Percentiles rank a stretch among this genome's conserved stretches.
Evolutionary conservation across 2,888 invertebrate genomes (phyloP).

Genomic region (Rhorus exstirpatorius): DNA sequence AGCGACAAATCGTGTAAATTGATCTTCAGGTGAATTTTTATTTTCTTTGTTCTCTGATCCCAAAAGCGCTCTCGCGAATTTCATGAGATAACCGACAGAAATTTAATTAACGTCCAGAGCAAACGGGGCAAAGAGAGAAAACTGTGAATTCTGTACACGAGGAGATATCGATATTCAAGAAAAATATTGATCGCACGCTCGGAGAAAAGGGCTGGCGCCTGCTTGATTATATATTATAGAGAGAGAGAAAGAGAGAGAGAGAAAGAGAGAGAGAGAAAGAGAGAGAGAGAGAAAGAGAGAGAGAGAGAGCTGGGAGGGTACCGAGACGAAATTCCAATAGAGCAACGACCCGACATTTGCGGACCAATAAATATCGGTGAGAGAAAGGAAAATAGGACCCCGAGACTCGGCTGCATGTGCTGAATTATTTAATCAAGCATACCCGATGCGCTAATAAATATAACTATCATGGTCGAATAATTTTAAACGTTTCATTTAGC

Average conservation of each 20-base stretch:
- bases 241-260: neutral
- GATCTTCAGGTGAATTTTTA: neutral
- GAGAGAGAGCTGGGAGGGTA: neutral
- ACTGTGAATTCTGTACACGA: neutral
- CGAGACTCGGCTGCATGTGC: neutral
- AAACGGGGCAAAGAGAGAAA: neutral
- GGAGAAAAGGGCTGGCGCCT: conserved; percentile 5
- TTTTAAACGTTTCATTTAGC: conserved; percentile 9
- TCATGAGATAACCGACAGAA: conserved; percentile 19
- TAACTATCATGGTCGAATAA: conserved; percentile 13
- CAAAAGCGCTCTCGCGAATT: neutral
- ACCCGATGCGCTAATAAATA: conserved; percentile 3
- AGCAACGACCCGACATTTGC: conserved; percentile 15
- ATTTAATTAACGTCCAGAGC: conserved; percentile 38
- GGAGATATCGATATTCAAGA: conserved; percentile 26
- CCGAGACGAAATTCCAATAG: conserved; percentile 31
- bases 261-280: neutral
- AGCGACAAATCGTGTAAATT: too few species aligned
- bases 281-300: neutral
- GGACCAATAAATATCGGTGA: conserved; percentile 33
- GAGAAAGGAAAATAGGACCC: neutral
- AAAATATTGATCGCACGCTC: conserved; percentile 19
- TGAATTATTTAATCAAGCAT: conserved; percentile 15
- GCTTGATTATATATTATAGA: neutral
- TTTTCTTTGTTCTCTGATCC: neutral